Percentiles rank a stretch among this genome's conserved stretches.
These are phyloP conservation scores for Terrapene triunguis DNA, from an alignment of 2,113 vertebrate species.

Conservation along the genomic window DNA sequence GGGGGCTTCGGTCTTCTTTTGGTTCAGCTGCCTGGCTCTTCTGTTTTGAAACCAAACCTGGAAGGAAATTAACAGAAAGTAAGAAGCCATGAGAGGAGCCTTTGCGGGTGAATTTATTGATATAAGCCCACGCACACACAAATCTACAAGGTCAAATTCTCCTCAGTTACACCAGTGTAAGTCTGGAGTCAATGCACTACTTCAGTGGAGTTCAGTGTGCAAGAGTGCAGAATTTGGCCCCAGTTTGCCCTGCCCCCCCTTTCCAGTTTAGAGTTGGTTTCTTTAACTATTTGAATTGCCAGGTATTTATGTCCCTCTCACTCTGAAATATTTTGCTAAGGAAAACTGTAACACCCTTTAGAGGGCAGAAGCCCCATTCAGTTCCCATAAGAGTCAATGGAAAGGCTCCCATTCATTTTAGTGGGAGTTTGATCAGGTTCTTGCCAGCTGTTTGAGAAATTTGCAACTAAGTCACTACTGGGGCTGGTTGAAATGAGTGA, in stretches of 20 bases:
- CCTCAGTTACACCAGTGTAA: neutral
- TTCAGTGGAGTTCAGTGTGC: neutral
- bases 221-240: neutral
- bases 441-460: neutral
- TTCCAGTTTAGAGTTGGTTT: neutral
- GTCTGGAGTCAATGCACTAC: neutral
- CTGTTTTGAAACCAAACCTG: constrained; percentile 78
- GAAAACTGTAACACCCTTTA: neutral
- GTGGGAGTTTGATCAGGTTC: neutral
- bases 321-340: neutral
- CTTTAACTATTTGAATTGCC: neutral
- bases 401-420: neutral
- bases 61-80: neutral
- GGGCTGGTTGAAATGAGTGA: neutral
- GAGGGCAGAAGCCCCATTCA: neutral
- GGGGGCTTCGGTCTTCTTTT: constrained; percentile 43
- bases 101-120: neutral
- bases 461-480: neutral
- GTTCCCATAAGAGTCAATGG: neutral
- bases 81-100: neutral
- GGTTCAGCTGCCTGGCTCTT: constrained; percentile 67
- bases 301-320: neutral
- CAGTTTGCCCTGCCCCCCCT: neutral
- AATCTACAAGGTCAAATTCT: neutral
- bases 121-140: neutral